phyloP scores from a whole-genome alignment of 1,140 invertebrate species.

The Mesaphorura yosii region DNA sequence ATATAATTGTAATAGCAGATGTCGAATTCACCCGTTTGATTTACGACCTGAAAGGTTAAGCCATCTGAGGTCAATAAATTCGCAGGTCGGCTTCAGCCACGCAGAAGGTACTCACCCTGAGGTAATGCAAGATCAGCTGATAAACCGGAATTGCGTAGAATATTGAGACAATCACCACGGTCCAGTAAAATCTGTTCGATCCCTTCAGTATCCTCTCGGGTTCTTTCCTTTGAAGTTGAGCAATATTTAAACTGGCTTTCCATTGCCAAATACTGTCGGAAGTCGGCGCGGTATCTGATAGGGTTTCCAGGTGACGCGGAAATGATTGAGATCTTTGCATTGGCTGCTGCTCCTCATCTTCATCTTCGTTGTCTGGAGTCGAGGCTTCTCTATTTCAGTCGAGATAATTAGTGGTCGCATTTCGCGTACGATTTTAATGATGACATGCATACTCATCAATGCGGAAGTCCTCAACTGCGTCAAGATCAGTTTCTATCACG shows the following conservation, averaged over 20 bases:
- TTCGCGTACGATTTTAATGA: too few species aligned
- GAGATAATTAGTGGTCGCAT: too few species aligned
- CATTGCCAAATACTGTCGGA: not conserved
- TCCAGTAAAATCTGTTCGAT: slow-evolving; percentile 44
- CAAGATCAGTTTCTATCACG: too few species aligned
- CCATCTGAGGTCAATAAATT: too few species aligned
- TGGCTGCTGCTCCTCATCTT: not conserved
- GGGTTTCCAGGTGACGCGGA: not conserved
- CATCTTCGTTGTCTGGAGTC: too few species aligned
- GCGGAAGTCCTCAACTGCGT: too few species aligned
- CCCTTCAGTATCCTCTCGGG: slow-evolving; percentile 1
- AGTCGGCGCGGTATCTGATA: not conserved
- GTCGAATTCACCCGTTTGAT: slow-evolving; percentile 74
- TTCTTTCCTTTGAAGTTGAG: not conserved
- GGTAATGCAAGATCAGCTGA: slow-evolving; percentile 75
- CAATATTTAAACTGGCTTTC: not conserved
- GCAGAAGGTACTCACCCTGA: slow-evolving; percentile 45
- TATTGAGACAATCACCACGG: slow-evolving; percentile 65
- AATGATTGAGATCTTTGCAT: not conserved
- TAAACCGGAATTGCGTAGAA: slow-evolving; percentile 81
- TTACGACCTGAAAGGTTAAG: slow-evolving; percentile 49
- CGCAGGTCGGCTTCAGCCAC: too few species aligned
- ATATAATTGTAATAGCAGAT: slow-evolving; percentile 87
- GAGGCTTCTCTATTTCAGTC: too few species aligned
- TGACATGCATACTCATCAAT: too few species aligned